Evolutionary conservation across 2,113 vertebrate genomes (phyloP), one percentile per base, ranked within the genome.

Genomic region (Leuciscus idus): DNA sequence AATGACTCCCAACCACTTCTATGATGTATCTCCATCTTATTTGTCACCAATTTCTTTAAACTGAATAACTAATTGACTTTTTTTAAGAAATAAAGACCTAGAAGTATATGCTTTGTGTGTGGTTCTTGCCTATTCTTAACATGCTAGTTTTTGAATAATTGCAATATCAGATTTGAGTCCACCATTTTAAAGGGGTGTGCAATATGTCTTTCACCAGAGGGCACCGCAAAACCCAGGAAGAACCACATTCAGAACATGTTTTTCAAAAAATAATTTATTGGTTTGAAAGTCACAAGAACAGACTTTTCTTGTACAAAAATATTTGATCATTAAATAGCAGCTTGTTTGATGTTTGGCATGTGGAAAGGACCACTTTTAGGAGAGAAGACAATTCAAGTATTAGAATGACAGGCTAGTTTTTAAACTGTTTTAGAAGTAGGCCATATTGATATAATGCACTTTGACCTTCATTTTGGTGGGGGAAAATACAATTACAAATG

Each of bases 41-140:
- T 90, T 89, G 91, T 94, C 93, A 92, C 90, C 91, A 92, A 92
- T 95, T 95, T 95, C 94, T 94, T 94, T 94, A 94, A 94, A 94
- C 94, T 92, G 92, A 92, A 91, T 86, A 93, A 92, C 90, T 89
- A 84, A 93, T 92, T 93, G 90, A 94, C 90, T 94, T 96, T 95
- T 95, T 83, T 95, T 75, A 94, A 91, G 87, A 91, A 95, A 94
- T 95, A 95, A 96, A 95, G 81, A 88, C 90, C 86, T 91, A 93
- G 83, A 87, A 88, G 57, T 88, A 84, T 74, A 57, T 78, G 15
- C 59, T 83, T 72, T n/a, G 3, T n/a, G 46, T 64, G 33, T n/a
- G 13, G 55, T 26, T 39, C 21, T 23, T 74, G 6, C 15, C 9
- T 26, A 43, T 43, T 43, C 8, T 43, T 43, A 17, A 46, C 3